Evolutionary conservation across 1,140 invertebrate genomes (phyloP), one percentile per base, ranked within the genome.

Genomic region (Palaemon carinicauda): DNA sequence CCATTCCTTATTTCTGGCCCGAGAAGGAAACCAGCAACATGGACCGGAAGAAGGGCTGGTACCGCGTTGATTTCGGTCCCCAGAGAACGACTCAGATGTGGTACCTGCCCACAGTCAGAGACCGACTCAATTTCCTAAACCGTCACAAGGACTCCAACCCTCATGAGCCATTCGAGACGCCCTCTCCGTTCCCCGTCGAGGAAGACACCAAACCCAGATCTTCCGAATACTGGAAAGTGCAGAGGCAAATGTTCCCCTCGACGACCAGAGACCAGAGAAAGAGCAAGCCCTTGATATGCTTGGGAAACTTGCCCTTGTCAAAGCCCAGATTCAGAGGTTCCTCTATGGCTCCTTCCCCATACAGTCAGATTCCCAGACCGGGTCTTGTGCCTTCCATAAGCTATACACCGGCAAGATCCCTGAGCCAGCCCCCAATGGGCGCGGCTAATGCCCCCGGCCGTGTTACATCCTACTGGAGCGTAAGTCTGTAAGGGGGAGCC

Each of bases 31-130:
- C 41, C 56, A 33, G 21, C n/a, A 53, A 54, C 21, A 54, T 27
- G 51, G 81, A 83, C 7, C 65, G 80, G 5, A 71, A 54, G 69
- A 84, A 84, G 73, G 82, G 82, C n/a, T 84, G 73, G 73, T 84
- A 84, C 73, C 71, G 73, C 27, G 82, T 84, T 33, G 82, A 84
- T 41, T 84, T 60, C 51, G 82, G 82, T 7, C 51, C 71, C 52
- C n/a, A 54, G 21, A n/a, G 50, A n/a, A 3, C 12, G 24, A 53
- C 53, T 3, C 29, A 77, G 53, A 10, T 65, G 51, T 56, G 73
- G 73, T 84, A 77, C 53, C 82, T 84, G 29, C 82, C 82, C 73
- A 65, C 82, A 5, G 33, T 31, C 82, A 77, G 53, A 54, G 82
- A 84, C 82, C 56, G 54, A 27, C 53, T 77, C 27, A 84, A 84